phyloP scores from a whole-genome alignment of 1,140 invertebrate species.

The Microplitis demolitor region DNA sequence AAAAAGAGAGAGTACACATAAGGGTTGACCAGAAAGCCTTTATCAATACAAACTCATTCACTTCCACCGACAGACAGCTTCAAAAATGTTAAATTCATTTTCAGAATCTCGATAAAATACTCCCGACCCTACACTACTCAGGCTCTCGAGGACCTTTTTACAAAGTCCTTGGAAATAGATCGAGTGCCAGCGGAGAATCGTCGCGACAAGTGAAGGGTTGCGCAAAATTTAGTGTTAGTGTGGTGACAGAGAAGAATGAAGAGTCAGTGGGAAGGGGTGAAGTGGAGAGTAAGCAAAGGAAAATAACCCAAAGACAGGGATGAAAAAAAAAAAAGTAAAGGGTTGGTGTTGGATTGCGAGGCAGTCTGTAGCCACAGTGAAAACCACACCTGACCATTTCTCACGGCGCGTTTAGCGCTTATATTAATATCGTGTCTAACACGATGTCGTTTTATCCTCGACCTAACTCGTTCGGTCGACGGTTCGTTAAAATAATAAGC shows the following conservation, averaged over 20 bases:
- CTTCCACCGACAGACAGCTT: not conserved
- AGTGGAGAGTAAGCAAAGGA: too few species aligned
- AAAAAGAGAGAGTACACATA: too few species aligned
- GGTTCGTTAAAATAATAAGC: slow-evolving; percentile 47
- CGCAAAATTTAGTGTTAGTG: slow-evolving; percentile 1
- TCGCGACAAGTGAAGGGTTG: not conserved
- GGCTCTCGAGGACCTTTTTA: not conserved
- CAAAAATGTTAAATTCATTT: slow-evolving; percentile 5
- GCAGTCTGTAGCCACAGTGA: not conserved
- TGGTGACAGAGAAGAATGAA: not conserved
- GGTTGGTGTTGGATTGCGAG: slow-evolving; percentile 10
- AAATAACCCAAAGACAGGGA: not conserved
- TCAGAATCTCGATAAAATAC: not conserved
- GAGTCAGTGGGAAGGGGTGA: too few species aligned
- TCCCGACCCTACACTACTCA: not conserved
- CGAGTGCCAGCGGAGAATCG: slow-evolving; percentile 2
- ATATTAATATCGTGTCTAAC: slow-evolving; percentile 40
- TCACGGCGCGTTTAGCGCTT: slow-evolving; percentile 39
- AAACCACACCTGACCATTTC: slow-evolving; percentile 44
- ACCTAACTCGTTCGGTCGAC: slow-evolving; percentile 9
- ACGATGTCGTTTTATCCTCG: slow-evolving; percentile 17
- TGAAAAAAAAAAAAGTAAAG: not conserved
- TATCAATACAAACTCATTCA: too few species aligned
- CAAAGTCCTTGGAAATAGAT: slow-evolving; percentile 9
- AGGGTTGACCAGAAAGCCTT: not conserved